phyloP scores from a whole-genome alignment of 2,113 vertebrate species.

The Climacteris rufus region DNA sequence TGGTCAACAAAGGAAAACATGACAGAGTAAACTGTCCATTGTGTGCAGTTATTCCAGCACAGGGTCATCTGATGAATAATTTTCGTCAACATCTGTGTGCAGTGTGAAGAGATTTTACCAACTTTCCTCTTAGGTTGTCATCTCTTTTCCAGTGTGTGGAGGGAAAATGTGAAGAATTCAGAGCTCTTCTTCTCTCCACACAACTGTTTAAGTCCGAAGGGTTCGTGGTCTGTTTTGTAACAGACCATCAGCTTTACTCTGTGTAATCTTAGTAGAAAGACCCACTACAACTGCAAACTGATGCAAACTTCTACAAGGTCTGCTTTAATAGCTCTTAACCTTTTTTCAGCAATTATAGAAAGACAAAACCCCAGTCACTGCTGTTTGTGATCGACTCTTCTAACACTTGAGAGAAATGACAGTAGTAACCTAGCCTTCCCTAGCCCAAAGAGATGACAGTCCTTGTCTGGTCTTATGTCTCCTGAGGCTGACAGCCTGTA shows the following conservation, averaged over 20 bases:
- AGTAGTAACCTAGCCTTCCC: neutral
- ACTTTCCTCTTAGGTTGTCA: neutral
- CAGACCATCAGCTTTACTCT: neutral
- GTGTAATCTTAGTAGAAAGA: neutral
- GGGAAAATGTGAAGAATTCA: neutral
- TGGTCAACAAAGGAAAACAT: neutral
- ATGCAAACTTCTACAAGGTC: neutral
- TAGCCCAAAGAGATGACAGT: neutral
- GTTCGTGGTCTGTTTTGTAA: neutral
- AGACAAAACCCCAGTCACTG: neutral
- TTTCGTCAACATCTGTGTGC: neutral
- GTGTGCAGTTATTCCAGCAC: neutral
- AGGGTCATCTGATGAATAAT: neutral
- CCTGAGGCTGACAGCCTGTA: neutral
- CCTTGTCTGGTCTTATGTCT: neutral
- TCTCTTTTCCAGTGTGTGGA: neutral
- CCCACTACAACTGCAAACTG: neutral
- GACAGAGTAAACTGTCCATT: neutral
- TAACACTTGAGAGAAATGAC: conserved; percentile 4
- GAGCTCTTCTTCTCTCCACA: neutral
- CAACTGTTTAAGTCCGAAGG: neutral
- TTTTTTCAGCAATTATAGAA: neutral
- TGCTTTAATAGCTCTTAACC: neutral
- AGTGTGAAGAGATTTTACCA: neutral
- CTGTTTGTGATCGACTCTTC: neutral